Percentiles rank a stretch among this genome's conserved stretches.
Evolutionary conservation across 2,113 vertebrate species (phyloP).

Genomic region (Syrmaticus mikado): DNA sequence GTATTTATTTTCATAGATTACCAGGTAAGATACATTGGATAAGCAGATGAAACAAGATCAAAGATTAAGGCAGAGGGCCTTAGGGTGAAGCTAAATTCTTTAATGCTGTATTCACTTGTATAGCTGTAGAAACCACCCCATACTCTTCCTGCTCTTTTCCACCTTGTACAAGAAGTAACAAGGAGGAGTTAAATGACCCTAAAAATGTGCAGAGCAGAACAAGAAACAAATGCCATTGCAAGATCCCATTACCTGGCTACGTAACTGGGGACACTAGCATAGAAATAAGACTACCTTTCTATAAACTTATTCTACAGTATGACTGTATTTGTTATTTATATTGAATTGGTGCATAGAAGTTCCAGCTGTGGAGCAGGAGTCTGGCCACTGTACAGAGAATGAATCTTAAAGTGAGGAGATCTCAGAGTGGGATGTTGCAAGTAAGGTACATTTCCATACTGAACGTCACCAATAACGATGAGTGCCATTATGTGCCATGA

Average conservation of each 20-base stretch:
- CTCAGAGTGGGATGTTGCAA: background rate
- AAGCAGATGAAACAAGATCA: slow-evolving; percentile 61
- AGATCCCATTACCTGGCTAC: background rate
- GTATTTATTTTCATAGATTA: slow-evolving; percentile 65
- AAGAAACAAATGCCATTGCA: background rate
- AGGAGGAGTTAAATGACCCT: background rate
- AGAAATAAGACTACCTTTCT: background rate
- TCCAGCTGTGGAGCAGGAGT: background rate
- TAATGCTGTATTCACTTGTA: slow-evolving; percentile 30
- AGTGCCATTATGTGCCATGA: no score
- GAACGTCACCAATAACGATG: background rate
- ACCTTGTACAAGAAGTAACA: background rate
- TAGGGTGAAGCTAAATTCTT: slow-evolving; percentile 53
- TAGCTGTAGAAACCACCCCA: slow-evolving; percentile 19
- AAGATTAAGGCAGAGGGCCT: slow-evolving; percentile 40
- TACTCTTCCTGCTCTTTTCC: background rate
- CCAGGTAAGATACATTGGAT: slow-evolving; percentile 49
- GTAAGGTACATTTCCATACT: background rate
- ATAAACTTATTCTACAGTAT: background rate
- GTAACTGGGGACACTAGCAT: background rate
- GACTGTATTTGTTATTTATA: slow-evolving; percentile 2
- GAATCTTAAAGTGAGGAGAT: background rate
- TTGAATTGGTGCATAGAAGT: background rate
- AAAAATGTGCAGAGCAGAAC: background rate
- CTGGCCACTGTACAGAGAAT: background rate